A percentile compares a stretch with the other conserved stretches of the same genome.
These are phyloP conservation scores for Atherinosoma microstoma DNA, from an alignment of 2,797 vertebrate genomes.

Conservation along the genomic window DNA sequence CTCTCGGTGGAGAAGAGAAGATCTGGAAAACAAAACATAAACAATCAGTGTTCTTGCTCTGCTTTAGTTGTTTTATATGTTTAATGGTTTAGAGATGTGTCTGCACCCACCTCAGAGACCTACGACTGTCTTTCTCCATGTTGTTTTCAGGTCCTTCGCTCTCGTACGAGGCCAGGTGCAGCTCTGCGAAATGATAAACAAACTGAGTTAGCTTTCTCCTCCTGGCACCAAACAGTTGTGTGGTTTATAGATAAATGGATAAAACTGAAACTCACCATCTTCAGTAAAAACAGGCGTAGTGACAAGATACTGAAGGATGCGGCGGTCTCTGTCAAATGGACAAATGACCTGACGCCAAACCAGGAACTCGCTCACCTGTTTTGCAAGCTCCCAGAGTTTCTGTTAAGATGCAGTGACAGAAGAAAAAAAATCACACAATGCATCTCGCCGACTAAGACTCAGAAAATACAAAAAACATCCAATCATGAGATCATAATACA, in stretches of 20 bases:
- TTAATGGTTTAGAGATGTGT: neutral
- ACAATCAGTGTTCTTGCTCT: neutral
- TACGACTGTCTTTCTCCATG: slow-evolving; percentile 95
- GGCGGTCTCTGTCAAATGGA: slow-evolving; percentile 91
- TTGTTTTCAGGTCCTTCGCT: slow-evolving; percentile 97
- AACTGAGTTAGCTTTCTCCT: neutral
- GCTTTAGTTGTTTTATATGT: neutral
- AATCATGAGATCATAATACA: neutral
- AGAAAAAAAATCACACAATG: neutral
- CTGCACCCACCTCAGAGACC: slow-evolving; percentile 89
- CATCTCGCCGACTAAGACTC: neutral
- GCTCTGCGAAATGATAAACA: slow-evolving; percentile 75
- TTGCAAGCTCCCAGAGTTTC: slow-evolving; percentile 96
- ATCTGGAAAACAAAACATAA: slow-evolving; percentile 78
- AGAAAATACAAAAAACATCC: neutral
- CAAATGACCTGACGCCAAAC: slow-evolving; percentile 95
- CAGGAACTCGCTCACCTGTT: slow-evolving; percentile 95
- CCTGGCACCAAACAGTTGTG: neutral
- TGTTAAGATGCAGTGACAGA: slow-evolving; percentile 57
- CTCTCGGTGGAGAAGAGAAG: slow-evolving; percentile 86
- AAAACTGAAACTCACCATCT: slow-evolving; percentile 85
- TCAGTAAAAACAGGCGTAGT: slow-evolving; percentile 91
- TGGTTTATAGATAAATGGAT: neutral
- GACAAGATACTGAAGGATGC: slow-evolving; percentile 92
- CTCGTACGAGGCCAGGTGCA: slow-evolving; percentile 96